These are phyloP conservation scores for Microcebus tavaratra DNA, from an alignment of 2,113 vertebrate genomes.

Conservation along the genomic window DNA sequence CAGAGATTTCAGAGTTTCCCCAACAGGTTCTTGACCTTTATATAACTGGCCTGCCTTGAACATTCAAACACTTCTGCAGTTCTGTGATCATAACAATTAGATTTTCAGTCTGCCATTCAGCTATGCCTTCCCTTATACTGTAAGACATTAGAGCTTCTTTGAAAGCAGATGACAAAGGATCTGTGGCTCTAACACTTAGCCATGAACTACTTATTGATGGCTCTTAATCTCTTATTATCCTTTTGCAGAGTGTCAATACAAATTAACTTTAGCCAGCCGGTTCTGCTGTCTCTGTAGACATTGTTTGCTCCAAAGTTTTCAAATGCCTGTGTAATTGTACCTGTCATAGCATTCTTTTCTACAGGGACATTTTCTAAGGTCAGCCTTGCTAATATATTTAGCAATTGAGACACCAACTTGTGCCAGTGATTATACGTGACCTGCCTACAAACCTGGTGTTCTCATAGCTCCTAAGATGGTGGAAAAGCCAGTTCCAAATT, in stretches of 20 bases:
- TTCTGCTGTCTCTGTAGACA: neutral
- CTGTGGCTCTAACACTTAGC: neutral
- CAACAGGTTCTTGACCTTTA: neutral
- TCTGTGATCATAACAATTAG: neutral
- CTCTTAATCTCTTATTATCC: neutral
- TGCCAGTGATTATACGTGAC: neutral
- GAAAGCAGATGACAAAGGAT: neutral
- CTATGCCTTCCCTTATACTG: neutral
- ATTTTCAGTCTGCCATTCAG: neutral
- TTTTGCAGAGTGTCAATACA: neutral
- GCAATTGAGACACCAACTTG: too few species aligned
- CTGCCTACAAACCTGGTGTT: neutral
- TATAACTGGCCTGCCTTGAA: neutral
- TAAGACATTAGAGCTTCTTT: neutral
- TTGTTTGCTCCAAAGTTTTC: neutral
- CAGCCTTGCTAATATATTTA: neutral
- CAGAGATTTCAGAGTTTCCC: neutral
- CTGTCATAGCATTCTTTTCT: neutral
- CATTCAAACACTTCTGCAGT: neutral
- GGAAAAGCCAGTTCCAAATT: neutral
- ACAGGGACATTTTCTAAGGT: neutral
- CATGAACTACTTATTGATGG: neutral
- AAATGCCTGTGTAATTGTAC: neutral
- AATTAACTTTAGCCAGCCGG: neutral
- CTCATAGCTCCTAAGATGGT: neutral